phyloP scores from a whole-genome alignment of 2,113 vertebrate genomes.

The Petaurus breviceps region DNA sequence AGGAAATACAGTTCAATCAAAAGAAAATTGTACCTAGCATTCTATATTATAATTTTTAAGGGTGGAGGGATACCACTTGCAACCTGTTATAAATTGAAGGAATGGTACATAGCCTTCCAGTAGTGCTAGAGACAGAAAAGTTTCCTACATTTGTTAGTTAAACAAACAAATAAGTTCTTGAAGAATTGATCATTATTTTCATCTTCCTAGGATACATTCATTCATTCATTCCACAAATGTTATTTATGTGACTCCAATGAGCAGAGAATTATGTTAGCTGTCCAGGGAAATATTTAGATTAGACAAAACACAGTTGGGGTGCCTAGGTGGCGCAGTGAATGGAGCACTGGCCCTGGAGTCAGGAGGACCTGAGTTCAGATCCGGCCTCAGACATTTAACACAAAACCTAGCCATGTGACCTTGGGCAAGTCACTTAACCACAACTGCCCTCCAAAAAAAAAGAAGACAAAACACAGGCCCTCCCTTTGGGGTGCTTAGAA shows the following conservation, averaged over 20 bases:
- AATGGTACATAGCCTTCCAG: not conserved
- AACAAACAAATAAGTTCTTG: not conserved
- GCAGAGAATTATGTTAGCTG: not conserved
- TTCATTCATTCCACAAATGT: not conserved
- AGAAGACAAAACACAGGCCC: not conserved
- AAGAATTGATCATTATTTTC: not conserved
- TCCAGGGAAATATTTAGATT: not conserved
- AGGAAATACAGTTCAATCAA: constrained; percentile 73
- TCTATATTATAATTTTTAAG: constrained; percentile 57
- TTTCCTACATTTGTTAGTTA: not conserved
- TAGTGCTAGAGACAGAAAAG: not conserved
- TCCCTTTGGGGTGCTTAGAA: not conserved
- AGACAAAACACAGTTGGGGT: too few species aligned
- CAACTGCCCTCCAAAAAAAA: too few species aligned
- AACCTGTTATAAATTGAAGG: constrained; percentile 55
- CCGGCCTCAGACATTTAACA: too few species aligned
- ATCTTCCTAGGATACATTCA: not conserved
- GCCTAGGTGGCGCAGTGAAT: too few species aligned
- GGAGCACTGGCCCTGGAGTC: too few species aligned
- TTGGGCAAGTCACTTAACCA: too few species aligned
- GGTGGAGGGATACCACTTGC: not conserved
- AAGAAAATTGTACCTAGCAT: constrained; percentile 70
- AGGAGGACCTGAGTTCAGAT: too few species aligned
- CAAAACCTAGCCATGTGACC: too few species aligned
- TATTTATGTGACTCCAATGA: not conserved